A percentile compares a stretch with the other conserved stretches of the same genome.
These are phyloP conservation scores for Rhinoptilus africanus DNA, from an alignment of 2,113 vertebrate genomes.

Conservation along the genomic window DNA sequence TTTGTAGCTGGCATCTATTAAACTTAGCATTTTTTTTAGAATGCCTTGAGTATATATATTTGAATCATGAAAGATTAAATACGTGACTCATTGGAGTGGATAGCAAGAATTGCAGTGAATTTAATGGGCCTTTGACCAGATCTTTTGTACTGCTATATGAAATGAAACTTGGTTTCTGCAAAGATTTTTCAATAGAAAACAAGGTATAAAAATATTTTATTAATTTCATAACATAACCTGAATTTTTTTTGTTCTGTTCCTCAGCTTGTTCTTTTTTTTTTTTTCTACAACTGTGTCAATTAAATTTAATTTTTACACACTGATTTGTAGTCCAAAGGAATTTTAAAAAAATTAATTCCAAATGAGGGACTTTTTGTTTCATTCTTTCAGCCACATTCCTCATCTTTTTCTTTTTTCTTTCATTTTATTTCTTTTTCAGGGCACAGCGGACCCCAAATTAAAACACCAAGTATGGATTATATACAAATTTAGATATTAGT, in stretches of 20 bases:
- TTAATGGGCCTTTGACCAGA: not conserved
- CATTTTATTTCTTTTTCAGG: not conserved
- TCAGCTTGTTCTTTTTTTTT: not conserved
- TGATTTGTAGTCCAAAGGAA: not conserved
- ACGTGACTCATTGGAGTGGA: not conserved
- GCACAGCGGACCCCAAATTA: not conserved
- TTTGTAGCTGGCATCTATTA: not conserved
- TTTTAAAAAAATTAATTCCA: not conserved
- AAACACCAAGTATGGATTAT: not conserved
- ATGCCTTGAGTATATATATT: not conserved
- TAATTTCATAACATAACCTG: not conserved
- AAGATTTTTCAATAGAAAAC: not conserved
- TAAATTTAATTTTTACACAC: not conserved
- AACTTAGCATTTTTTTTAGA: not conserved
- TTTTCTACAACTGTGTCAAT: not conserved
- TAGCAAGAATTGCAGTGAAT: not conserved
- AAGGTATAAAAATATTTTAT: not conserved
- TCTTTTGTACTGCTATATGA: not conserved
- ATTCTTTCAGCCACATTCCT: not conserved
- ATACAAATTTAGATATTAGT: not conserved
- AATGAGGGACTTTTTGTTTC: not conserved
- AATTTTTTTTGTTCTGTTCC: not conserved
- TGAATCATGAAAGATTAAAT: not conserved
- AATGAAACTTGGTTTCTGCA: not conserved
- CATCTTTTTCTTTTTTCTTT: not conserved